Conservation (phyloP, 1,140 invertebrate species). For the Hetaerina americana region DNA sequence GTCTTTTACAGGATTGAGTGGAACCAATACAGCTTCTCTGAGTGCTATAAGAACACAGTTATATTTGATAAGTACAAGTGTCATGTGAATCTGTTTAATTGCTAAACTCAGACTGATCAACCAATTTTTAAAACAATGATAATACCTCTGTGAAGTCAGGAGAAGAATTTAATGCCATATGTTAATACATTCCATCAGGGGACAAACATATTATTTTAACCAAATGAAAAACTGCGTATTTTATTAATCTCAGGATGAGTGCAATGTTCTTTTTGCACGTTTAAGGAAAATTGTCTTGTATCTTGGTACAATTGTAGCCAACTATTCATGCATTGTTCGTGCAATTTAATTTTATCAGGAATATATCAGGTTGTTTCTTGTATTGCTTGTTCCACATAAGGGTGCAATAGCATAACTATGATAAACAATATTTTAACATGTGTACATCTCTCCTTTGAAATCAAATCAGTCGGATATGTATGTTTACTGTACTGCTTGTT, state of each 20-base stretch:
- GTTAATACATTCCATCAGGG: background rate
- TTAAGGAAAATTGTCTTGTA: background rate
- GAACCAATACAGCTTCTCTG: background rate
- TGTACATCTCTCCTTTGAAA: background rate
- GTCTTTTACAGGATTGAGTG: background rate
- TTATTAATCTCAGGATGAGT: background rate
- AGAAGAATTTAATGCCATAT: background rate
- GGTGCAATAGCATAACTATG: background rate
- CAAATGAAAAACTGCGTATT: background rate
- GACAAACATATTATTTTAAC: constrained; percentile 1
- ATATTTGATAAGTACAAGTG: background rate
- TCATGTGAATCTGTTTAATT: background rate
- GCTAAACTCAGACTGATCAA: background rate
- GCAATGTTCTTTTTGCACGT: background rate
- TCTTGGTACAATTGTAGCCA: background rate
- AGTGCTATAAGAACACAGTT: background rate
- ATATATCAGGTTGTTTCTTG: background rate
- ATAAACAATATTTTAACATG: background rate
- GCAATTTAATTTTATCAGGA: background rate
- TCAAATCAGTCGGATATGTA: background rate
- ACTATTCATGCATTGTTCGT: background rate
- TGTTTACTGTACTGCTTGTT: background rate
- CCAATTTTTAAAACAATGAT: background rate
- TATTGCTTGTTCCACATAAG: background rate
- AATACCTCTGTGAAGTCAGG: background rate